Evolutionary conservation across 2,113 vertebrate genomes (phyloP).

Genomic region (Muscicapa adusta): DNA sequence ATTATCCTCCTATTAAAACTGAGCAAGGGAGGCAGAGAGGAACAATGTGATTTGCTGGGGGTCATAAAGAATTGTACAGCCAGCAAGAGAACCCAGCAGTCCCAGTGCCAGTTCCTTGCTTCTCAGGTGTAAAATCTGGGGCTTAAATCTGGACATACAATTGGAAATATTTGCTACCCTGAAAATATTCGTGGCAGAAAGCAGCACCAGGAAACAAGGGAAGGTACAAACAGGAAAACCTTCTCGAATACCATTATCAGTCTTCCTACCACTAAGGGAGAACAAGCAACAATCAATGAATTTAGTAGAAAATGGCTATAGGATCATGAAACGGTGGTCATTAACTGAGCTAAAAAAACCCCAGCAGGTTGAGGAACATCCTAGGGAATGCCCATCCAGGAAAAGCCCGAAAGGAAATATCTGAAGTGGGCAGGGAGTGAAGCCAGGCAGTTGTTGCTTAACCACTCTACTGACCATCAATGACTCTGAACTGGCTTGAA

Average conservation of each 20-base stretch:
- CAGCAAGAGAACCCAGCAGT: not conserved
- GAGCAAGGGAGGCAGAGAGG: slow-evolving; percentile 6
- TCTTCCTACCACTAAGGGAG: not conserved
- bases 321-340: not conserved
- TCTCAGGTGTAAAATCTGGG: not conserved
- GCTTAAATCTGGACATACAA: not conserved
- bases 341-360: not conserved
- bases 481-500: not conserved
- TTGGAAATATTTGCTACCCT: not conserved
- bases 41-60: not conserved
- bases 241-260: not conserved
- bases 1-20: slow-evolving; percentile 24
- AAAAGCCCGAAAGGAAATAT: not conserved
- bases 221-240: not conserved
- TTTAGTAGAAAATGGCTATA: not conserved
- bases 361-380: not conserved
- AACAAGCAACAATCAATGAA: not conserved
- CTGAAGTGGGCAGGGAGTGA: not conserved
- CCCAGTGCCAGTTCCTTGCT: not conserved
- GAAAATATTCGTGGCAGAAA: not conserved
- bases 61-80: not conserved
- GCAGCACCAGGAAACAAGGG: not conserved
- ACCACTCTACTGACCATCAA: not conserved
- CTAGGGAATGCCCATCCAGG: not conserved
- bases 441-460: not conserved